phyloP scores from a whole-genome alignment of 2,113 vertebrate species.

The Bos taurus region DNA sequence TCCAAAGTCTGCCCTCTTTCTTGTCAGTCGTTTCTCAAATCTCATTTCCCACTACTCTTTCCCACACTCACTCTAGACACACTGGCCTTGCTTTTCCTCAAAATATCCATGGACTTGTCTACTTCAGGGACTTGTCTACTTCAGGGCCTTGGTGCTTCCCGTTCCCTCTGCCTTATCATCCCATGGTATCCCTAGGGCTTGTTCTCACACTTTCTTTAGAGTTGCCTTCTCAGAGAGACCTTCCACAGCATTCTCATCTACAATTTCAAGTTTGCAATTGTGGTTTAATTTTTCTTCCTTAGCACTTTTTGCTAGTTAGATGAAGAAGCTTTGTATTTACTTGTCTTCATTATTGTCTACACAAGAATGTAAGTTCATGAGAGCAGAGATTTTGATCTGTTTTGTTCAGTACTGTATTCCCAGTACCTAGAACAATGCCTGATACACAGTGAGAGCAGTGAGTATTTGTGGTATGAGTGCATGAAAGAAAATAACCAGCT shows the following conservation, averaged over 20 bases:
- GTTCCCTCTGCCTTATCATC: background rate
- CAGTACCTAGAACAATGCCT: background rate
- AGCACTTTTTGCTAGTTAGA: constrained; percentile 1
- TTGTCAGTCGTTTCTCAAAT: background rate
- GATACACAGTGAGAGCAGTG: background rate
- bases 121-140: background rate
- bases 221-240: background rate
- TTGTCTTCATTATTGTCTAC: background rate
- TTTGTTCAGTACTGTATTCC: background rate
- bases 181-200: background rate
- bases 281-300: constrained; percentile 32
- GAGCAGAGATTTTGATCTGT: background rate
- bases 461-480: background rate
- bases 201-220: background rate
- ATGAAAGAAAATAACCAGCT: background rate
- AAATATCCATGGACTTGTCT: background rate
- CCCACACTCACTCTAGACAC: background rate
- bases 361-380: background rate
- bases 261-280: background rate
- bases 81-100: background rate
- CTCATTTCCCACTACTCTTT: background rate
- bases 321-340: background rate
- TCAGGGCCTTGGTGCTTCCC: background rate
- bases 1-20: background rate
- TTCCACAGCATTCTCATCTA: background rate